These are phyloP conservation scores for Tiaroga cobitis DNA, from an alignment of 2,797 vertebrate species.

Conservation along the genomic window DNA sequence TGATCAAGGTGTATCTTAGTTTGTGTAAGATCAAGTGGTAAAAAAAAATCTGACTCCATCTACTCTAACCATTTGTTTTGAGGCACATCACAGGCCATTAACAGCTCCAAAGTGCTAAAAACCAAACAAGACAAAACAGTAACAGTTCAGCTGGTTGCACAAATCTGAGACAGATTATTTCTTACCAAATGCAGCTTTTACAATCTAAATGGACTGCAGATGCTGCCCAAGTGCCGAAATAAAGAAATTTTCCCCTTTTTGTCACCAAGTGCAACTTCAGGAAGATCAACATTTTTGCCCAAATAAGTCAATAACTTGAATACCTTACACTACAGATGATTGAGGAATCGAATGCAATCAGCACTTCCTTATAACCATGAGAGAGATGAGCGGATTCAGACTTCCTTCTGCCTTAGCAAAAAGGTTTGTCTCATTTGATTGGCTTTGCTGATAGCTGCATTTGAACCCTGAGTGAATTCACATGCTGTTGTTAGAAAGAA, in stretches of 20 bases:
- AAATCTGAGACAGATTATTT: not conserved
- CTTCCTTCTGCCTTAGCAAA: constrained; percentile 37
- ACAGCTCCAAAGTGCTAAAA: not conserved
- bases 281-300: constrained; percentile 48
- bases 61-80: not conserved
- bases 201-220: not conserved
- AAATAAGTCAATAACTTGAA: constrained; percentile 46
- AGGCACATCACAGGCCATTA: not conserved
- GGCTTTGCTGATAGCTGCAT: not conserved
- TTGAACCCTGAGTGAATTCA: not conserved
- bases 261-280: constrained; percentile 21
- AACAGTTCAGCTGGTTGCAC: not conserved
- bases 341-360: constrained; percentile 50
- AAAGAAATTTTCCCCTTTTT: not conserved
- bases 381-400: not conserved
- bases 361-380: constrained; percentile 46
- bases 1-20: not conserved
- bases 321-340: not conserved
- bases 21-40: not conserved
- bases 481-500: not conserved
- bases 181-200: not conserved
- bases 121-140: not conserved
- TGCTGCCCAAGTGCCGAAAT: not conserved
- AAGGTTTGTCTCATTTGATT: constrained; percentile 24
- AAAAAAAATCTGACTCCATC: too few relatives aligned